Conservation (phyloP, 64 coral and sea anemone genomes). For the Catalaphyllia jardinei region DNA sequence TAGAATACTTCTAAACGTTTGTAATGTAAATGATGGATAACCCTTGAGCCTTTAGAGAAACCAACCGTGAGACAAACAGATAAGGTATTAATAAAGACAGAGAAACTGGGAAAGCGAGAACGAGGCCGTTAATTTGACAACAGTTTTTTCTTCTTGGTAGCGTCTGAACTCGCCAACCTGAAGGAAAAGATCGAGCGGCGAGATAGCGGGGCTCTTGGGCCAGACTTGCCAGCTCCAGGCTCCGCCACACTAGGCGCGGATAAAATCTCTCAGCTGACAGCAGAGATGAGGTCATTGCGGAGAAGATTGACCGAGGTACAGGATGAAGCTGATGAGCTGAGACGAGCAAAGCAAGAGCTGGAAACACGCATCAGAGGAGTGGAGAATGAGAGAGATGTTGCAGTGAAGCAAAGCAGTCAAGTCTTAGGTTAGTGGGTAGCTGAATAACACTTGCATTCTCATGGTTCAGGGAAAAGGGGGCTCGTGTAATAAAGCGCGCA, state of each 20-base stretch:
- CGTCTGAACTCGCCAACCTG: conserved; percentile 80
- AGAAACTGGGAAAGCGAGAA: not conserved
- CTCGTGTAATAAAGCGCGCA: too few species aligned
- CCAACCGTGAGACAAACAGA: not conserved
- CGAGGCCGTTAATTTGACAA: not conserved
- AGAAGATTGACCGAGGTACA: conserved; percentile 74
- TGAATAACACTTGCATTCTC: too few species aligned
- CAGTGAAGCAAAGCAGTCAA: conserved; percentile 61
- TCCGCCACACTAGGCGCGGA: conserved; percentile 88
- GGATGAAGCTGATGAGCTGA: conserved; percentile 76
- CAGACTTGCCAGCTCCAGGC: conserved; percentile 54
- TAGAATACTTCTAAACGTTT: too few species aligned
- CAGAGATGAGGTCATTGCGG: conserved; percentile 68
- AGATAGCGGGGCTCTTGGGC: conserved; percentile 45
- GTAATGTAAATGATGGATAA: too few species aligned
- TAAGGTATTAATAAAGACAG: not conserved
- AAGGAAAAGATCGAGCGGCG: conserved; percentile 82
- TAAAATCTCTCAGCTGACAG: conserved; percentile 89
- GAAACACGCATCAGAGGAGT: conserved; percentile 62
- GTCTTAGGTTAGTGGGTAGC: conserved; percentile 53
- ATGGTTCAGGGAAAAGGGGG: too few species aligned
- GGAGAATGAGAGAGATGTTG: conserved; percentile 84
- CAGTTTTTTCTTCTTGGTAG: conserved; percentile 17
- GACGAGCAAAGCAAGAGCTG: conserved; percentile 59
- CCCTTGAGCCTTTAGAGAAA: not conserved